These are phyloP conservation scores for Schizotus pectinicornis DNA, from an alignment of 2,888 invertebrate genomes.

Conservation along the genomic window DNA sequence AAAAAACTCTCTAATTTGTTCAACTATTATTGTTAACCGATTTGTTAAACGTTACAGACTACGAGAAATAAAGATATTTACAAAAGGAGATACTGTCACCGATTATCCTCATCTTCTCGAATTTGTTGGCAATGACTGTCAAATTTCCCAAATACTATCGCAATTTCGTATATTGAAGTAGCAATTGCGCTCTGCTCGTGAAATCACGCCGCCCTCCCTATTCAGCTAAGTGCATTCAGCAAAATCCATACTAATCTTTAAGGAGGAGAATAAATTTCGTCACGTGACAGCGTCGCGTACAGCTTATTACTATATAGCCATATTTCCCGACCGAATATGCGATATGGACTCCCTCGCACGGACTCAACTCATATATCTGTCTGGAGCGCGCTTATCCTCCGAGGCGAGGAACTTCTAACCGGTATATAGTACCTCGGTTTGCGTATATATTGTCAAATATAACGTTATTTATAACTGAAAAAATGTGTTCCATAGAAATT, in stretches of 20 bases:
- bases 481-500: slow-evolving; percentile 10
- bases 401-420: slow-evolving; percentile 44
- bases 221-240: too few species aligned
- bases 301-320: slow-evolving; percentile 43
- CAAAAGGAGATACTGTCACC: too few species aligned
- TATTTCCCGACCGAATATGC: slow-evolving; percentile 43
- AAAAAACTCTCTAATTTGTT: too few species aligned
- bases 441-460: slow-evolving; percentile 32
- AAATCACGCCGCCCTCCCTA: too few species aligned
- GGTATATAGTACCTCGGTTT: slow-evolving; percentile 39
- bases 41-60: too few species aligned
- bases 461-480: slow-evolving; percentile 31
- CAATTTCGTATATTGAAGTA: too few species aligned
- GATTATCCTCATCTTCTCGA: too few species aligned
- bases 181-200: too few species aligned
- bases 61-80: too few species aligned
- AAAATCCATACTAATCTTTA: slow-evolving; percentile 3
- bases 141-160: too few species aligned
- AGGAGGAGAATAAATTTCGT: slow-evolving; percentile 32
- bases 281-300: slow-evolving; percentile 44
- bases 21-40: too few species aligned
- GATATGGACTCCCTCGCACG: slow-evolving; percentile 42
- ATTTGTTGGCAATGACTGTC: too few species aligned
- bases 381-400: slow-evolving; percentile 43
- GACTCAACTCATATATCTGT: slow-evolving; percentile 49